phyloP scores from a whole-genome alignment of 2,888 invertebrate species.

The Archips xylosteana region DNA sequence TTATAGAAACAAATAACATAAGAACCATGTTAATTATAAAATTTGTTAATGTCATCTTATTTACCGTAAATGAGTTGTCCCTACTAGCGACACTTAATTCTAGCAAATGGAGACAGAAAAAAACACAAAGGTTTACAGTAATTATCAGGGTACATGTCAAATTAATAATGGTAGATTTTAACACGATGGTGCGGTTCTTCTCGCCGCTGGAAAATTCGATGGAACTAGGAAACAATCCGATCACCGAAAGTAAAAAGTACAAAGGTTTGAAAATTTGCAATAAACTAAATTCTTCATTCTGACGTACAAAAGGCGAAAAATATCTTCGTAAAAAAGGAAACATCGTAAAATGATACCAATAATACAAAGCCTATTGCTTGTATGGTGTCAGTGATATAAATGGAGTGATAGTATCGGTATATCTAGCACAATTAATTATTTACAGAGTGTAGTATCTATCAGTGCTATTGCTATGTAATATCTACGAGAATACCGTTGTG shows the following conservation, averaged over 20 bases:
- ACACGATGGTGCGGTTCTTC: not conserved
- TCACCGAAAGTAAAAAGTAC: slow-evolving; percentile 12
- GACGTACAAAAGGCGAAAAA: slow-evolving; percentile 21
- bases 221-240: slow-evolving; percentile 26
- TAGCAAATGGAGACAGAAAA: slow-evolving; percentile 26
- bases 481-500: too few species aligned
- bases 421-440: not conserved
- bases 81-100: not conserved
- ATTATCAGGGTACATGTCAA: slow-evolving; percentile 9
- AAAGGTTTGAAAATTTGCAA: slow-evolving; percentile 35
- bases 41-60: slow-evolving; percentile 11
- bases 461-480: too few species aligned
- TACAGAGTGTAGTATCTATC: not conserved
- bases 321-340: slow-evolving; percentile 15
- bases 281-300: slow-evolving; percentile 22
- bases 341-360: not conserved
- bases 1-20: not conserved
- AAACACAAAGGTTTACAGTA: not conserved
- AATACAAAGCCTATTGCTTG: not conserved
- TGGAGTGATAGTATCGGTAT: not conserved
- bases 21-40: slow-evolving; percentile 9
- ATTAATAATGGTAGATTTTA: slow-evolving; percentile 13
- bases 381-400: not conserved
- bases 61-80: not conserved
- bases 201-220: slow-evolving; percentile 25